Evolutionary conservation across 2,888 invertebrate species (phyloP).

Genomic region (Heliconius charithonia): DNA sequence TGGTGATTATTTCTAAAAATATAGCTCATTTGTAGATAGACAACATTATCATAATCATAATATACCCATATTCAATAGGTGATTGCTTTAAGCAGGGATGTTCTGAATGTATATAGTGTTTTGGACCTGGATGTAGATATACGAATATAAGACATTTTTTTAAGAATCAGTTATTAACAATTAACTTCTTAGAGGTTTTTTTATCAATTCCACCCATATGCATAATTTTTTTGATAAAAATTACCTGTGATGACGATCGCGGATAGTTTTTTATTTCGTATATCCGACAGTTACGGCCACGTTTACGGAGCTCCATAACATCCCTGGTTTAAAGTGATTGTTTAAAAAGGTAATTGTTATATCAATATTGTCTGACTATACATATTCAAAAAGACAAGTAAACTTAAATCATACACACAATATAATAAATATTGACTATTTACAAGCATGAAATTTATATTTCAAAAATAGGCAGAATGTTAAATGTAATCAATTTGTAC

Average conservation of each 20-base stretch:
- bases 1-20: slow-evolving; percentile 26
- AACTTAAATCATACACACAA: background rate
- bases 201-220: no score
- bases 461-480: background rate
- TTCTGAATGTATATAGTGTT: no score
- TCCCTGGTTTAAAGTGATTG: background rate
- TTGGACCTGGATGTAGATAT: no score
- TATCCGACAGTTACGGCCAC: no score
- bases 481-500: background rate
- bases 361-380: background rate
- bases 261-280: no score
- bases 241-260: no score
- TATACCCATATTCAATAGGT: background rate
- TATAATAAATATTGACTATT: background rate
- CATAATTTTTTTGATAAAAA: no score
- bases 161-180: no score
- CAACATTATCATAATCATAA: background rate
- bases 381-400: background rate
- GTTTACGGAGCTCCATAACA: no score
- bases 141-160: no score
- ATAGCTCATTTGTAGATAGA: background rate
- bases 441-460: background rate
- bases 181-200: no score
- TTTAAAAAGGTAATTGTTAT: background rate
- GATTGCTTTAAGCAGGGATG: background rate